Evolutionary conservation across 2,113 vertebrate species (phyloP).

Genomic region (Urocolius indicus): DNA sequence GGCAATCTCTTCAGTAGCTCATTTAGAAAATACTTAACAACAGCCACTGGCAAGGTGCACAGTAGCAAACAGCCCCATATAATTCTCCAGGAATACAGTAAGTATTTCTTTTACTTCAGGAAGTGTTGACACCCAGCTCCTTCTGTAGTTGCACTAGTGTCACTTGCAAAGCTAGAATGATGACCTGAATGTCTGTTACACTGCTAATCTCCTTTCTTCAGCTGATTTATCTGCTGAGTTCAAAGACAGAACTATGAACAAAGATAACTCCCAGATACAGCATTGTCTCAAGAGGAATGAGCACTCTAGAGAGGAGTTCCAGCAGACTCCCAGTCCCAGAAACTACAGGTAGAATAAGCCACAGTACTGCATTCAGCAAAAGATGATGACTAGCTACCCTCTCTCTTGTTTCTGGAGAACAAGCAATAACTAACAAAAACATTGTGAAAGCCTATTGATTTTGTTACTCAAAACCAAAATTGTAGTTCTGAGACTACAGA

Average conservation of each 20-base stretch:
- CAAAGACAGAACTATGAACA: accelerated
- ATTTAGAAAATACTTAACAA: background rate
- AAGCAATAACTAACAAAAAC: background rate
- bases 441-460: background rate
- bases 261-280: background rate
- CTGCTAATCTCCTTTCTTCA: background rate
- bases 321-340: background rate
- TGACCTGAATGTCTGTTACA: background rate
- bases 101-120: background rate
- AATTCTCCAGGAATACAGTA: background rate
- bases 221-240: background rate
- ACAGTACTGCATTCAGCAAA: background rate
- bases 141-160: background rate
- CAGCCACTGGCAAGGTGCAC: background rate
- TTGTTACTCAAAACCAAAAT: background rate
- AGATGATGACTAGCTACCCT: background rate
- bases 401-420: accelerated
- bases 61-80: background rate
- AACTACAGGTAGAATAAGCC: background rate
- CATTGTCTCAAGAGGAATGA: background rate
- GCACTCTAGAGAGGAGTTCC: background rate
- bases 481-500: background rate
- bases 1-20: background rate
- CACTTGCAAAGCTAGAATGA: background rate
- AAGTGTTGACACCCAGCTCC: background rate